These are phyloP conservation scores for Panopea generosa DNA, from an alignment of 2,888 invertebrate species.

Conservation along the genomic window DNA sequence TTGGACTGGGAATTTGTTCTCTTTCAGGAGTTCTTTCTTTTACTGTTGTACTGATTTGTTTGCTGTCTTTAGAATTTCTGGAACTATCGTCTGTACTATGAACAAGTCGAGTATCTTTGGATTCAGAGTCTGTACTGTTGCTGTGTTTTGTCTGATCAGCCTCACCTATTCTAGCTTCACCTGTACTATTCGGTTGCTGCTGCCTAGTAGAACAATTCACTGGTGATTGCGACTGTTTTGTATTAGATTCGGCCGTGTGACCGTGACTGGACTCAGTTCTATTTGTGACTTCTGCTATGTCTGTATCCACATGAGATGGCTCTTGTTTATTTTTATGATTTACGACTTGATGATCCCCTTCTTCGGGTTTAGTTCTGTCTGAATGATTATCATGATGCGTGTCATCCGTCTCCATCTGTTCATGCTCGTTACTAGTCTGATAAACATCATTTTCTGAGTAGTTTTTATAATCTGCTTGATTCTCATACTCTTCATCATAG, in stretches of 20 bases:
- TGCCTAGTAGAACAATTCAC: not conserved
- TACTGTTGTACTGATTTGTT: not conserved
- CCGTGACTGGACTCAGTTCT: no score
- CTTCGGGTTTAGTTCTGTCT: conserved; percentile 1
- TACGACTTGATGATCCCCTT: not conserved
- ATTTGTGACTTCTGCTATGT: not conserved
- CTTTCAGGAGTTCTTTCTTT: conserved; percentile 27
- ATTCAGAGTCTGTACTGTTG: not conserved
- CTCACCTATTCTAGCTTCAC: no score
- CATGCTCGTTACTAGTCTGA: not conserved
- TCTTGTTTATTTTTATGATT: not conserved
- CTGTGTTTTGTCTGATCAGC: no score
- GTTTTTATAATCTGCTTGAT: conserved; percentile 14
- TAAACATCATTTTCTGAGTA: conserved; percentile 6
- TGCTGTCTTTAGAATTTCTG: not conserved
- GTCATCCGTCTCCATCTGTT: conserved; percentile 41
- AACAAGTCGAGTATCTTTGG: conserved; percentile 2
- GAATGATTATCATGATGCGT: conserved; percentile 15
- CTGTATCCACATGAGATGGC: not conserved
- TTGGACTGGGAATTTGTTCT: conserved; percentile 49
- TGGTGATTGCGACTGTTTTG: not conserved
- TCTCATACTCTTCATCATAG: conserved; percentile 36
- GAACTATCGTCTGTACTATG: conserved; percentile 1
- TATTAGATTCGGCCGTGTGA: not conserved
- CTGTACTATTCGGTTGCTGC: not conserved